A percentile compares a stretch with the other conserved stretches of the same genome.
Conservation (phyloP, 2,113 vertebrate species). For the Petrocephalus zakoni region DNA sequence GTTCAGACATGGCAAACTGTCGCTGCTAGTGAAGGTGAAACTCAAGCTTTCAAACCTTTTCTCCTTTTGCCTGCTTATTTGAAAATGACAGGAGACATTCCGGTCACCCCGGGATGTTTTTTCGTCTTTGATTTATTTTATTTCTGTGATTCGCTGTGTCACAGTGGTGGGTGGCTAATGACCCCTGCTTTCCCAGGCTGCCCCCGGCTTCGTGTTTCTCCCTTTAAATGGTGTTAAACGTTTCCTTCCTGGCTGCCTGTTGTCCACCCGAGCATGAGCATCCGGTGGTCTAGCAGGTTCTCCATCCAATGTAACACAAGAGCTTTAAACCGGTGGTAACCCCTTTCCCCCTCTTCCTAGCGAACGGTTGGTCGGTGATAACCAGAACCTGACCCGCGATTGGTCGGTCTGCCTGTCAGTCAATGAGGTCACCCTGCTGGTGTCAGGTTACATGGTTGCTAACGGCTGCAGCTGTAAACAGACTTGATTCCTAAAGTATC, state of each 20-base stretch:
- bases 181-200: not conserved
- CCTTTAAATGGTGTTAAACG: slow-evolving; percentile 19
- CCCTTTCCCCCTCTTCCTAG: slow-evolving; percentile 32
- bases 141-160: not conserved
- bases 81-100: not conserved
- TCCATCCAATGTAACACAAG: slow-evolving; percentile 55
- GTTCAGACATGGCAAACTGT: not conserved
- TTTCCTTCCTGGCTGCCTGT: slow-evolving; percentile 13
- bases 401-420: slow-evolving; percentile 44
- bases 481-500: slow-evolving; percentile 32
- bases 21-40: not conserved
- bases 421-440: slow-evolving; percentile 23
- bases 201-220: not conserved
- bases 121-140: not conserved
- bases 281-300: slow-evolving; percentile 42
- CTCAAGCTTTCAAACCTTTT: not conserved
- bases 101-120: not conserved
- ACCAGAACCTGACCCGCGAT: slow-evolving; percentile 24
- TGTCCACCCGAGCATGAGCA: slow-evolving; percentile 35
- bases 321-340: slow-evolving; percentile 52
- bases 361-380: slow-evolving; percentile 37
- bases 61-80: not conserved
- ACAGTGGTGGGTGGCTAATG: not conserved
- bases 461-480: slow-evolving; percentile 47
- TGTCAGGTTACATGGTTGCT: slow-evolving; percentile 55